Percentiles rank a stretch among this genome's conserved stretches.
These are phyloP conservation scores for Cyanocitta stelleri DNA, from an alignment of 2,113 vertebrate genomes.

Conservation along the genomic window DNA sequence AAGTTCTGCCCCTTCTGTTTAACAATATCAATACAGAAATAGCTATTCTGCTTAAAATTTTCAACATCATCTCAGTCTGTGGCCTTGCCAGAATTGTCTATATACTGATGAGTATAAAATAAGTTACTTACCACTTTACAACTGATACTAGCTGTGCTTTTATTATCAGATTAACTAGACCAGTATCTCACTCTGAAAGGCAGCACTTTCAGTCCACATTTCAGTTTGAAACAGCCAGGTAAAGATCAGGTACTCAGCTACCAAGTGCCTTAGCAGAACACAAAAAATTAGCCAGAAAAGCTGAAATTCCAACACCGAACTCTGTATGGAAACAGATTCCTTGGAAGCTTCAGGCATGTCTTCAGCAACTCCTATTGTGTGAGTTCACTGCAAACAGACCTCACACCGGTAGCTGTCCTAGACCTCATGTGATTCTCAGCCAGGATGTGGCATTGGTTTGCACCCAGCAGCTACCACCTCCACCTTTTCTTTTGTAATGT, in stretches of 20 bases:
- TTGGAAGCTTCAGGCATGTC: neutral
- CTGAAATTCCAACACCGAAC: neutral
- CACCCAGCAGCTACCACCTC: neutral
- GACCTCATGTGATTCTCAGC: neutral
- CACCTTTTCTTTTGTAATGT: neutral
- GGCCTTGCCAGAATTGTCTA: neutral
- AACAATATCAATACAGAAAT: neutral
- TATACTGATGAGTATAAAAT: neutral
- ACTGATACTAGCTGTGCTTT: neutral
- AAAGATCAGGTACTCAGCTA: neutral
- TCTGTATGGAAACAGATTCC: neutral
- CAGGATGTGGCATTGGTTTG: neutral
- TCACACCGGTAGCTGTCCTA: neutral
- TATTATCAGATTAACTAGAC: neutral
- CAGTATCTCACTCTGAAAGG: neutral
- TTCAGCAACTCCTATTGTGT: neutral
- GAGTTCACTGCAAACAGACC: neutral
- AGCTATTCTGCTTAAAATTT: neutral
- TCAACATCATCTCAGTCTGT: neutral
- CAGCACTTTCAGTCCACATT: neutral
- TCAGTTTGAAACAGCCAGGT: neutral
- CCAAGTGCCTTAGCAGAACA: neutral
- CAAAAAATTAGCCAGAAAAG: neutral
- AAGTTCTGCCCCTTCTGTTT: neutral
- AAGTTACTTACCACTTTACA: neutral